A percentile compares a stretch with the other conserved stretches of the same genome.
Conservation (phyloP, 2,113 vertebrate genomes). For the Polypterus senegalus region DNA sequence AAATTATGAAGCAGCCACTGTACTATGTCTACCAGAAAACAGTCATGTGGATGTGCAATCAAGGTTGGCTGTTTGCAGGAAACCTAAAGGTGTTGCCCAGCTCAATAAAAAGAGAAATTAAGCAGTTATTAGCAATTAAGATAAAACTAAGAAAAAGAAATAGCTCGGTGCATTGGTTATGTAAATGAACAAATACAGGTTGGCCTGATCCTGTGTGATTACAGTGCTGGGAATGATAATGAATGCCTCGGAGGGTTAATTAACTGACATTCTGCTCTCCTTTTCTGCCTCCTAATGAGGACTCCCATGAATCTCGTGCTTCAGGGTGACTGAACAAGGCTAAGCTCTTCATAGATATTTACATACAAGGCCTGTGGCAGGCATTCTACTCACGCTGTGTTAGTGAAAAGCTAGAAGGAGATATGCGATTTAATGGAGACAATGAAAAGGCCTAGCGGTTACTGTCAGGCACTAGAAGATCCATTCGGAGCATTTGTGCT, state of each 20-base stretch:
- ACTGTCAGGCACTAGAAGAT: too few species aligned
- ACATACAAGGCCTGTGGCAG: slow-evolving; percentile 1
- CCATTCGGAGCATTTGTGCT: too few species aligned
- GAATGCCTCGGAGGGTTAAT: slow-evolving; percentile 39
- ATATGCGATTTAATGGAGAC: neutral
- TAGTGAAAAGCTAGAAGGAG: neutral
- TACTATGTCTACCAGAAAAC: too few species aligned
- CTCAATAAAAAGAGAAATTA: too few species aligned
- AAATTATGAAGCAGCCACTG: too few species aligned
- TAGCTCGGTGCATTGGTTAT: neutral
- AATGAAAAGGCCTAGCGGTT: too few species aligned
- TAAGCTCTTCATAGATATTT: slow-evolving; percentile 5
- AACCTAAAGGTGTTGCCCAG: too few species aligned
- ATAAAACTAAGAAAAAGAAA: neutral
- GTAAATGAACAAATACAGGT: neutral
- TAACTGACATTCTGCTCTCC: slow-evolving; percentile 37
- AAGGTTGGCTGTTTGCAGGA: too few species aligned
- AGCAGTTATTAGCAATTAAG: slow-evolving; percentile 10
- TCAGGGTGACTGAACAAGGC: neutral
- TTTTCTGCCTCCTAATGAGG: slow-evolving; percentile 39
- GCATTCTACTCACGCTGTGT: neutral
- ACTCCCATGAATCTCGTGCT: slow-evolving; percentile 33
- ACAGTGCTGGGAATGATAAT: slow-evolving; percentile 29
- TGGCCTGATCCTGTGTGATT: slow-evolving; percentile 17
- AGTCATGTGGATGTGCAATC: too few species aligned